Base-by-base conservation (phyloP, 2,888 invertebrate genomes). In the Drosophila robusta region DNA sequence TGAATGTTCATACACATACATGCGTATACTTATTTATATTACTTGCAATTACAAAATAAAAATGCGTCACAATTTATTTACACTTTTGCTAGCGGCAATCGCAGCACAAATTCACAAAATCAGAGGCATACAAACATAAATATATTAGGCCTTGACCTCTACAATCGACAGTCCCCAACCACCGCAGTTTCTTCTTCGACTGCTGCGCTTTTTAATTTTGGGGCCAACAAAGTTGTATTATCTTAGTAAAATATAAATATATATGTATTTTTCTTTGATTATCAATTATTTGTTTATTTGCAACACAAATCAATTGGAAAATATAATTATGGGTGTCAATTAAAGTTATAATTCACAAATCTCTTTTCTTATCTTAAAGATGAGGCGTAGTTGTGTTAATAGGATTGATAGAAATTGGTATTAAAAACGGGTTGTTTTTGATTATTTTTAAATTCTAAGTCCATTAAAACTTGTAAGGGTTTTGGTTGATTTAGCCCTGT, bases 31-130 rank as follows among this genome's bases (percentile, higher is more conserved):
- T 68, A 68, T 78, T 72, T 80, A 75, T 80, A 78, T 78, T 73
- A 75, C 70, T 81, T 70, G 75, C 81, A 84, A 84, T 75, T 80
- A 80, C 78, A 84, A 80, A 82, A 69, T 70, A 84, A 78, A 73
- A 84, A 80, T 81, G 78, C 80, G 80, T 81, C 80, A 81, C 75
- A 83, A 75, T 78, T 83, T 80, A 75, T 80, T 80, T 80, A 84
- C 84, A 84, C 75, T 84, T 81, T 76, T 84, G 64, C 73, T 74
- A 64, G 63, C 70, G 46, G 57, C 50, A 52, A 57, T 49, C 52
- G 50, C 45, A 47, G 50, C 39, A 61, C 47, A 61, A 46, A 49
- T 56, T 56, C 52, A 46, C 45, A n/a, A 42, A 39, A 38, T 26
- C 16, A 39, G 8, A 32, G 1, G 11, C n/a, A 36, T 11, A 29